phyloP scores from a whole-genome alignment of 2,113 vertebrate species.

The Oenanthe melanoleuca region DNA sequence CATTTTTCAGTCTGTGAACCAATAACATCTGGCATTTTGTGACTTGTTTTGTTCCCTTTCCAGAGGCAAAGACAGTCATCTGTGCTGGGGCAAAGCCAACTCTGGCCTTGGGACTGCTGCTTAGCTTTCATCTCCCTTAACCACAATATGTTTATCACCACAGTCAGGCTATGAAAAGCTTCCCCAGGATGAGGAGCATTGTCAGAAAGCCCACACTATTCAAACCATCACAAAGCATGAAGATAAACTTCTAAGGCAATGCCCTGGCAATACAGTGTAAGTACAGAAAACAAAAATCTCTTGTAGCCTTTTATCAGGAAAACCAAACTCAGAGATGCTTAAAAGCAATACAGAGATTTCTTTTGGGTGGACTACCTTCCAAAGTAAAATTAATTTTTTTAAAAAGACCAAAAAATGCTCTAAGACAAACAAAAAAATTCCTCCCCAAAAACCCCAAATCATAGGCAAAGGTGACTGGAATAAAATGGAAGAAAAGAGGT shows the following conservation, averaged over 20 bases:
- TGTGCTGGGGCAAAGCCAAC: background rate
- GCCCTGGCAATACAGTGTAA: background rate
- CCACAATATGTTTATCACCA: background rate
- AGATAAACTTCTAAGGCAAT: background rate
- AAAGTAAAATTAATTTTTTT: background rate
- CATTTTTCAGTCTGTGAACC: background rate
- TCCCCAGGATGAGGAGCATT: background rate
- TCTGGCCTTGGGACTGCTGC: background rate
- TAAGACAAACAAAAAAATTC: too few species aligned
- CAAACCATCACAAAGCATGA: background rate
- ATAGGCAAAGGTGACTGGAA: background rate
- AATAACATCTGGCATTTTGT: background rate
- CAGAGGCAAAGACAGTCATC: background rate
- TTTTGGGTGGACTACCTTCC: background rate
- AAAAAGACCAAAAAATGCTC: background rate
- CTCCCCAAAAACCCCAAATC: accelerated
- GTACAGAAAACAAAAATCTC: background rate
- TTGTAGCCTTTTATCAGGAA: background rate
- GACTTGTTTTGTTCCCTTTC: background rate
- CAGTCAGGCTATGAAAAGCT: background rate
- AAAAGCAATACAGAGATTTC: background rate
- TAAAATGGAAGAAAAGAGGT: background rate
- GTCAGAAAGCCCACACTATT: background rate
- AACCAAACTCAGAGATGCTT: background rate
- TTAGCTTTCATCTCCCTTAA: background rate